These are phyloP conservation scores for Ormyrus pomaceus DNA, from an alignment of 2,888 invertebrate genomes.

Conservation along the genomic window DNA sequence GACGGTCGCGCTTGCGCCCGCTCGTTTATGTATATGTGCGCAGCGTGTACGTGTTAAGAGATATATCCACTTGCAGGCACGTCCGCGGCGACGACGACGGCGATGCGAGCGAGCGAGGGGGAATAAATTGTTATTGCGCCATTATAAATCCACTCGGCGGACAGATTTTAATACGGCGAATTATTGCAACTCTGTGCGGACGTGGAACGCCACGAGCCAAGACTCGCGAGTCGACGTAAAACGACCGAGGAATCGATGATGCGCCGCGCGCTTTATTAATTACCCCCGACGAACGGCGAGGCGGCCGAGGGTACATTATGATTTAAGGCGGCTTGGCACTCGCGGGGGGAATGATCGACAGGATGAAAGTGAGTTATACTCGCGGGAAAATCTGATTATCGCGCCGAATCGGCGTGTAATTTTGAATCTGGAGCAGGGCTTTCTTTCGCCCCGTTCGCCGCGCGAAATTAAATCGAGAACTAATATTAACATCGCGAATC, in stretches of 20 bases:
- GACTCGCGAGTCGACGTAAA: conserved; percentile 19
- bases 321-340: conserved; percentile 3
- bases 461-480: background rate
- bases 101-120: conserved; percentile 53
- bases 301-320: background rate
- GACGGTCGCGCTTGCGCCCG: conserved; percentile 55
- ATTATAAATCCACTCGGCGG: conserved; percentile 66
- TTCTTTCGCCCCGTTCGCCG: background rate
- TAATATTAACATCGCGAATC: conserved; percentile 13
- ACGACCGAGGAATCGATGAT: conserved; percentile 39
- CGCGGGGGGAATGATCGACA: conserved; percentile 7
- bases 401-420: no score
- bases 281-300: conserved; percentile 5
- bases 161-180: conserved; percentile 59
- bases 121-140: conserved; percentile 68
- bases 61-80: conserved; percentile 59
- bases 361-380: conserved; percentile 9
- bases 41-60: conserved; percentile 61
- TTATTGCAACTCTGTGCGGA: conserved; percentile 28
- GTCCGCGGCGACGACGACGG: conserved; percentile 45
- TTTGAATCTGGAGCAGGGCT: no score
- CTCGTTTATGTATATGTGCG: conserved; percentile 31
- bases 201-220: background rate
- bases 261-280: conserved; percentile 50
- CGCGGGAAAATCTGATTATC: background rate